Conservation (phyloP, 2,113 vertebrate species). For the Microcebus murinus region DNA sequence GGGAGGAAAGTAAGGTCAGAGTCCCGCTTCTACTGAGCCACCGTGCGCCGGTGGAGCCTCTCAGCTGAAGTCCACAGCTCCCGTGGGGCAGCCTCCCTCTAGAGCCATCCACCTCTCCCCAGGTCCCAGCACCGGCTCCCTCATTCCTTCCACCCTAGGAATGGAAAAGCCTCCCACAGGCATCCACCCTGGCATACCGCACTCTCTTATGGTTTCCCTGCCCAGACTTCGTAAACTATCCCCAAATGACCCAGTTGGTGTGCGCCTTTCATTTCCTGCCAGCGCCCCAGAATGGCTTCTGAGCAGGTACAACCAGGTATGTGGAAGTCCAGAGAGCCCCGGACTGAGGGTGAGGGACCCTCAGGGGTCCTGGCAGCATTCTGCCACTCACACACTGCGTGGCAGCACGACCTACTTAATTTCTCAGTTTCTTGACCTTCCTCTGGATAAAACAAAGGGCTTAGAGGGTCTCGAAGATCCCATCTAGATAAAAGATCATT, state of each 20-base stretch:
- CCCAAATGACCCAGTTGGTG: neutral
- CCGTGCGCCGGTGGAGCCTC: neutral
- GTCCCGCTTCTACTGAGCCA: neutral
- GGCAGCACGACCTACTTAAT: neutral
- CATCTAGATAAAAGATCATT: neutral
- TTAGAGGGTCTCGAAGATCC: neutral
- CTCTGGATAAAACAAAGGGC: neutral
- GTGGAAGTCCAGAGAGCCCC: neutral
- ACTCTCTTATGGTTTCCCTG: neutral
- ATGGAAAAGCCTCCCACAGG: neutral
- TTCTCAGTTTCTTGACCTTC: neutral
- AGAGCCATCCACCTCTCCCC: neutral
- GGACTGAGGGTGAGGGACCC: neutral
- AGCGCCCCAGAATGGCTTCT: neutral
- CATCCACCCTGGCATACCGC: neutral
- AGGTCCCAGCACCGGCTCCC: too few relatives aligned
- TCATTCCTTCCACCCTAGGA: neutral
- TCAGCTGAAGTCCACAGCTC: neutral
- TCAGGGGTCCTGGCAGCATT: neutral
- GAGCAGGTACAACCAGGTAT: neutral
- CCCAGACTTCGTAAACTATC: neutral
- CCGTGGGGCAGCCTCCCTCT: neutral
- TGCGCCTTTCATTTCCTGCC: neutral
- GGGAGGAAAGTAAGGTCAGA: neutral
- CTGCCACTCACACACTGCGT: rapidly evolving